Base-by-base conservation (phyloP, 2,113 vertebrate species). In the Poecilia latipinna region DNA sequence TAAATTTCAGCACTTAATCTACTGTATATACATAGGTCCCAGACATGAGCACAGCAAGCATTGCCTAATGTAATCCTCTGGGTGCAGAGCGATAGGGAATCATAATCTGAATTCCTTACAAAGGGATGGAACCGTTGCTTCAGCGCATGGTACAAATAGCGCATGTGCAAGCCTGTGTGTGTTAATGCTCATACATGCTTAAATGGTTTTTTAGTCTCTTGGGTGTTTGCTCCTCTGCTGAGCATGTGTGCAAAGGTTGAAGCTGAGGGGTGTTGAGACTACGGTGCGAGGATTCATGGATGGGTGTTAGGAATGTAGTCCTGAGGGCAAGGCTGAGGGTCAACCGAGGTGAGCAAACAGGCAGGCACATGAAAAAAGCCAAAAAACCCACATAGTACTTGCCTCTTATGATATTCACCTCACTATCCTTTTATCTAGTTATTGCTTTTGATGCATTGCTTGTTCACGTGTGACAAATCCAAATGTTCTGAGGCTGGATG, bases 31-130 rank as follows among this genome's bases (percentile, higher is more conserved):
- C 12, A 3, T 15, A 29, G 63, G 77, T 48, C 60, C 57, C 67
- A 89, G 88, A 90, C 87, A 81, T 83, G 65, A 66, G 86, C 82
- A 86, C 84, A 90, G 68, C 88, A 72, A 62, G 92, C 88, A 90
- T 93, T 90, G 89, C 89, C 82, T 75, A 39, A 80, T 72, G 80
- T 88, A 87, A 93, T 91, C 90, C 86, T 79, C 61, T 35, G 87
- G 57, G 66, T 68, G 85, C 51, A 70, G 78, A 85, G 82, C 81
- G 84, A 84, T 74, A 19, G 74, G 72, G 72, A 85, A 77, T 80
- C 79, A 82, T 86, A 85, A 89, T 89, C 88, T 84, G 71, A 85
- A 65, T 51, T 80, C 88, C 81, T 84, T 88, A 88, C 66, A 92
- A 86, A 86, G 60, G 81, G 72, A 86, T 65, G 39, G 67, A 82